Evolutionary conservation across 2,888 invertebrate species (phyloP), one percentile per base, ranked within the genome.

Genomic region (Seira ritae): DNA sequence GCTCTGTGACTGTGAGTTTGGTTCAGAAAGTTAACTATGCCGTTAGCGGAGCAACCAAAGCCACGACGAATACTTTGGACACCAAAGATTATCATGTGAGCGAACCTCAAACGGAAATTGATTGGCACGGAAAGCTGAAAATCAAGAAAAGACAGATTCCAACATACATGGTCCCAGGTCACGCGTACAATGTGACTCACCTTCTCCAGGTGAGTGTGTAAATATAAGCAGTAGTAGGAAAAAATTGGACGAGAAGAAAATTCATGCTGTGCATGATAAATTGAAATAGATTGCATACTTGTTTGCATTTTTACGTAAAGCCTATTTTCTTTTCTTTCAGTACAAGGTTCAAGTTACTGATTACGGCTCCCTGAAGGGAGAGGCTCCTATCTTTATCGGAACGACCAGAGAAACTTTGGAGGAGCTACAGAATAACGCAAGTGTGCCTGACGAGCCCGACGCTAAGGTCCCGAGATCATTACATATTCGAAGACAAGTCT

Each of bases 171-270:
- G n/a, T n/a, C n/a, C 62, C 60, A 42, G 3, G 12, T 12, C 83
- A 83, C 74, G 72, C 78, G 78, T 83, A 83, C 78, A 70, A 69
- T 0, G 83, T 78, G 22, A 70, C 83, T 31, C 83, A 83, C 74
- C 23, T 46, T 20, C 50, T 83, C 20, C 78, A 73, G 78, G 83
- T 83, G 76, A 67, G 77, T 55, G 17, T 8, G 12, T 42, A 42
- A 8, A 12, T 42, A 42, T 42, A 42, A 42, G 42, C 6, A 42
- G 12, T 42, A 12, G 6, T 42, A 8, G 42, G 42, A 42, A 42
- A 42, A 42, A 42, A 42, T 42, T 42, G 12, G 42, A 4, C 50
- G 15, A 50, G 3, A n/a, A 12, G 12, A 12, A 50, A n/a, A 50
- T 15, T n/a, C n/a, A n/a, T n/a, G n/a, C n/a, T n/a, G n/a, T 50